Percentiles rank a stretch among this genome's conserved stretches.
These are phyloP conservation scores for Zygothrica quintamaculata DNA, from an alignment of 2,888 invertebrate genomes.

Conservation along the genomic window DNA sequence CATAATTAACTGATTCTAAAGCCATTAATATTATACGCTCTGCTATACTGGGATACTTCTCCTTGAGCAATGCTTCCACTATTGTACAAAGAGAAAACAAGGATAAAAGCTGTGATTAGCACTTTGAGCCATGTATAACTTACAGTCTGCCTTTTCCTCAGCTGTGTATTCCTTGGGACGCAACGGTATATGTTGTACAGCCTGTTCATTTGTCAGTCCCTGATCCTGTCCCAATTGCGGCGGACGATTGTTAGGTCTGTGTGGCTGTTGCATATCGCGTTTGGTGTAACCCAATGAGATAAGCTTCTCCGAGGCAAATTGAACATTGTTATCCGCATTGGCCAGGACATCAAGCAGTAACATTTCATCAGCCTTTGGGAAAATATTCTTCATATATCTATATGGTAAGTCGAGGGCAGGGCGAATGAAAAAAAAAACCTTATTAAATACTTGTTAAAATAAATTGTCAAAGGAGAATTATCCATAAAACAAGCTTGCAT, in stretches of 20 bases:
- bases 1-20: slow-evolving; percentile 94
- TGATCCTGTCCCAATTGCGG: slow-evolving; percentile 59
- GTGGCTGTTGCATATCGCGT: slow-evolving; percentile 89
- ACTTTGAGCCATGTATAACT: too few relatives aligned
- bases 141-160: slow-evolving; percentile 90
- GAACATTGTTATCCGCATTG: slow-evolving; percentile 95
- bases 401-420: too few relatives aligned
- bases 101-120: too few relatives aligned
- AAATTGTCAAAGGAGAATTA: background rate
- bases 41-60: slow-evolving; percentile 90
- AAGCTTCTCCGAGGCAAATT: slow-evolving; percentile 93
- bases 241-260: slow-evolving; percentile 85
- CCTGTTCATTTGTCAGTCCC: slow-evolving; percentile 60
- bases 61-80: slow-evolving; percentile 89
- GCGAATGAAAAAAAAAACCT: background rate
- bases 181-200: slow-evolving; percentile 77
- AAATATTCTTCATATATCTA: slow-evolving; percentile 95
- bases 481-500: slow-evolving; percentile 13
- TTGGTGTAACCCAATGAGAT: slow-evolving; percentile 93
- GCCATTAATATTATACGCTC: slow-evolving; percentile 93
- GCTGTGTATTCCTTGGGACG: slow-evolving; percentile 88
- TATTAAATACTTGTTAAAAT: background rate
- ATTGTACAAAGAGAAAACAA: slow-evolving; percentile 78
- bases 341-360: slow-evolving; percentile 92
- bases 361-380: slow-evolving; percentile 95